A percentile compares a stretch with the other conserved stretches of the same genome.
These are phyloP conservation scores for Cerastis leucographa DNA, from an alignment of 2,888 invertebrate species.

Conservation along the genomic window DNA sequence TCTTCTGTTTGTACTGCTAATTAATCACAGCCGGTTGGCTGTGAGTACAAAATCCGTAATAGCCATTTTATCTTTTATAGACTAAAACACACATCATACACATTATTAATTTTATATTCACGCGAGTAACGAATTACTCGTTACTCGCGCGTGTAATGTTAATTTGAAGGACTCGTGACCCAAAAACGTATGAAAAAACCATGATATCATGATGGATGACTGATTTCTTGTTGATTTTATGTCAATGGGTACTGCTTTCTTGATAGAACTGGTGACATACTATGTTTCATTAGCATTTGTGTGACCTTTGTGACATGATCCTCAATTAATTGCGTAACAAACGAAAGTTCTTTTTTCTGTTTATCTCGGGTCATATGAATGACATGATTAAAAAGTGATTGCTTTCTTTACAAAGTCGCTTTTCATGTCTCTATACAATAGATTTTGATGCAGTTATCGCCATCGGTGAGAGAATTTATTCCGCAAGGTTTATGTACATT, in stretches of 20 bases:
- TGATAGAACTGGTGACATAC: not conserved
- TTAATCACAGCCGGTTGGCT: constrained; percentile 12
- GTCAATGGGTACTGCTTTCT: not conserved
- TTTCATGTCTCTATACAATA: not conserved
- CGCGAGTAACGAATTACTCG: too few species aligned
- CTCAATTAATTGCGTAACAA: too few species aligned
- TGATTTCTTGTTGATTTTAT: not conserved
- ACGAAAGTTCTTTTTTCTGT: too few species aligned
- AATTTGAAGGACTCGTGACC: not conserved
- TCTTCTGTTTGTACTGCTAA: constrained; percentile 21
- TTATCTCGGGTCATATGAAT: not conserved
- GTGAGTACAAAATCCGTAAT: not conserved
- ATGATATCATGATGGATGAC: not conserved
- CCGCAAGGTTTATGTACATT: not conserved
- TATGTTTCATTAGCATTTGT: not conserved
- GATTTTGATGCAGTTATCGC: not conserved
- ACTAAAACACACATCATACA: not conserved
- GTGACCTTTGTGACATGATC: not conserved
- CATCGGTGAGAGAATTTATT: not conserved
- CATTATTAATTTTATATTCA: too few species aligned
- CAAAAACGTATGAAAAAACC: not conserved
- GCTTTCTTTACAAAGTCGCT: not conserved
- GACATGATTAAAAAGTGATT: not conserved
- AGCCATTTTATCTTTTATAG: not conserved
- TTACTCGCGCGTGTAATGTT: not conserved